These are phyloP conservation scores for Mustelus asterias DNA, from an alignment of 2,113 vertebrate genomes.

Conservation along the genomic window DNA sequence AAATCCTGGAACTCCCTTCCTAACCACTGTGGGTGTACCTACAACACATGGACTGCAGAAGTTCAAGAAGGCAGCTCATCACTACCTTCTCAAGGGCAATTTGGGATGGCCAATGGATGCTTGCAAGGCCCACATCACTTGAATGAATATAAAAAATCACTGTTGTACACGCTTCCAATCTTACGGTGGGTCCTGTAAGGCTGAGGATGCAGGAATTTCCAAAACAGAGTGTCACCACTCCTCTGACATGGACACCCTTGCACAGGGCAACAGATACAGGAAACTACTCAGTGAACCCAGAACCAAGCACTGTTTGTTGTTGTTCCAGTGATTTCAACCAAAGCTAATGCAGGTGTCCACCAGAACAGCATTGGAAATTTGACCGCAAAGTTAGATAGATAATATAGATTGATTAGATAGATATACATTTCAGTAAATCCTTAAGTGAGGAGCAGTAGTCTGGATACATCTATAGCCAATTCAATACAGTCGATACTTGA, in stretches of 20 bases:
- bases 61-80: too few relatives aligned
- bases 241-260: not conserved
- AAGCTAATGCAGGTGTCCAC: not conserved
- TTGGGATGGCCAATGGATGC: too few relatives aligned
- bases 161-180: not conserved
- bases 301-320: not conserved
- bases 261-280: not conserved
- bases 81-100: too few relatives aligned
- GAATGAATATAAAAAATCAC: not conserved
- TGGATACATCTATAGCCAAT: constrained; percentile 2
- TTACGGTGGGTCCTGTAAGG: not conserved
- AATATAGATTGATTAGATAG: not conserved
- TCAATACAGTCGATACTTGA: not conserved
- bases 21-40: too few relatives aligned
- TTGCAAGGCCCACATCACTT: too few relatives aligned
- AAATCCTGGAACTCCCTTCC: too few relatives aligned
- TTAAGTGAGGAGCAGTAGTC: not conserved
- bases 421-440: not conserved
- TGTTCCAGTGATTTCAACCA: not conserved
- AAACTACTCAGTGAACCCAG: not conserved
- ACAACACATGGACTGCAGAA: too few relatives aligned
- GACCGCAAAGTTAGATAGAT: not conserved
- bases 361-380: not conserved
- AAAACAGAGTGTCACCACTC: not conserved
- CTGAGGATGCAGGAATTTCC: not conserved